Evolutionary conservation across 92 coral and sea anemone species (phyloP), one percentile per base, ranked within the genome.

Genomic region (Palythoa grandiflora): DNA sequence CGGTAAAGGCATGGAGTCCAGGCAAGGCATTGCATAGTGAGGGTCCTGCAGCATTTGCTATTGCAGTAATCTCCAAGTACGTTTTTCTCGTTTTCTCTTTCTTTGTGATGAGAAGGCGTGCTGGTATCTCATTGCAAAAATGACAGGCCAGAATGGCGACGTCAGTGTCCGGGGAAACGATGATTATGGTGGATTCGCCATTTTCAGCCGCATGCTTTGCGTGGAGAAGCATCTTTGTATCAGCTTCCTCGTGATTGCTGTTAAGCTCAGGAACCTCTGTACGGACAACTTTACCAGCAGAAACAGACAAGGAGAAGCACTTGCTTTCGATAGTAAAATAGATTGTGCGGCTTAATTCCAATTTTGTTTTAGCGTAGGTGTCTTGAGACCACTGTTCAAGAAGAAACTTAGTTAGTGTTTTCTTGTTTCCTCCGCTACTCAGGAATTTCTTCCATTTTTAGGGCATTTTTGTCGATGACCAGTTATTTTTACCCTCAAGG

Each of bases 341-440:
- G 74, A 91, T 52, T 65, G 68, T 74, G 72, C 88, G 91, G 78
- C 44, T 28, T 28, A 28, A 28, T 91, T 16, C 88, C 91, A 87
- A 91, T 80, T 36, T 54, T 84, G 78, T 87, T 65, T 87, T 65
- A 36, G 65, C 88, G 37, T 87, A 87, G 73, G 36, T 91, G 66
- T 91, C 91, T 38, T 85, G 52, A 20, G 89, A 88, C 91, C 93
- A 81, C 70, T 91, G 88, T 60, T 91, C 70, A 70, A 91, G 91
- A 50, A 88, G 76, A 84, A 88, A 91, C 72, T 70, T 53, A 35
- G 83, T 79, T 14, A 88, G 79, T 66, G 78, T 84, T 14, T 10
- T 83, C 74, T 91, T 91, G 83, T 91, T 91, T 61, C 89, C 94
- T 48, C 94, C 89, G 15, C 79, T 51, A 66, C 87, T 79, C 55